Evolutionary conservation across 2,888 invertebrate species (phyloP).

Genomic region (Melanargia galathea): DNA sequence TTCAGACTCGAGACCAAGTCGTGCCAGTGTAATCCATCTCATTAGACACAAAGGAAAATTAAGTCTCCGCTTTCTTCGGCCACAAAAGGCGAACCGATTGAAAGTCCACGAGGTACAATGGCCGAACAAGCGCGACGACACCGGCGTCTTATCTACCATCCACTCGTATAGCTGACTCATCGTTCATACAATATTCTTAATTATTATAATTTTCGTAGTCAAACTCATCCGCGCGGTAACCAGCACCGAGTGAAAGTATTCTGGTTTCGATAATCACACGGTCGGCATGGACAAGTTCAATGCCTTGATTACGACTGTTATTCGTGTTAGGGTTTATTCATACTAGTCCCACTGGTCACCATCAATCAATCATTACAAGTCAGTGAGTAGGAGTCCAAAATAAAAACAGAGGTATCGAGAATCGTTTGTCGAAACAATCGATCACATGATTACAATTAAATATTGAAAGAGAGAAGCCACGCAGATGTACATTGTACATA

Average conservation of each 20-base stretch:
- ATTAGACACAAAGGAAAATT: slow-evolving; percentile 64
- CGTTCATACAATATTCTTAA: slow-evolving; percentile 69
- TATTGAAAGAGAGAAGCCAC: too few species aligned
- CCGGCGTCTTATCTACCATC: slow-evolving; percentile 67
- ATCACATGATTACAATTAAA: too few species aligned
- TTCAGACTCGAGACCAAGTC: slow-evolving; percentile 26
- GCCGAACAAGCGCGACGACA: slow-evolving; percentile 62
- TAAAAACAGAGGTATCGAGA: too few species aligned
- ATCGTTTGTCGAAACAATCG: too few species aligned
- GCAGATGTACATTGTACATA: too few species aligned
- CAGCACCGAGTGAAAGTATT: slow-evolving; percentile 76
- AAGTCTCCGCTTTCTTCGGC: slow-evolving; percentile 67
- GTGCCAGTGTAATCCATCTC: slow-evolving; percentile 65
- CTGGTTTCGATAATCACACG: slow-evolving; percentile 70
- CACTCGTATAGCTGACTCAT: slow-evolving; percentile 64
- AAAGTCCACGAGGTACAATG: slow-evolving; percentile 71
- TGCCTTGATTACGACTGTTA: slow-evolving; percentile 77
- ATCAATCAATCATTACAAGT: neutral
- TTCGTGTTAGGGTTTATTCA: slow-evolving; percentile 51
- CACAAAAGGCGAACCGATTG: slow-evolving; percentile 60
- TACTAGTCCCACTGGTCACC: slow-evolving; percentile 6
- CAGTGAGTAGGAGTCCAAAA: too few species aligned
- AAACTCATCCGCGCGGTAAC: slow-evolving; percentile 65
- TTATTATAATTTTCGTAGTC: slow-evolving; percentile 75
- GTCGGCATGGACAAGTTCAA: slow-evolving; percentile 74